A percentile compares a stretch with the other conserved stretches of the same genome.
phyloP scores from a whole-genome alignment of 2,888 invertebrate species.

The Tigriopus californicus region DNA sequence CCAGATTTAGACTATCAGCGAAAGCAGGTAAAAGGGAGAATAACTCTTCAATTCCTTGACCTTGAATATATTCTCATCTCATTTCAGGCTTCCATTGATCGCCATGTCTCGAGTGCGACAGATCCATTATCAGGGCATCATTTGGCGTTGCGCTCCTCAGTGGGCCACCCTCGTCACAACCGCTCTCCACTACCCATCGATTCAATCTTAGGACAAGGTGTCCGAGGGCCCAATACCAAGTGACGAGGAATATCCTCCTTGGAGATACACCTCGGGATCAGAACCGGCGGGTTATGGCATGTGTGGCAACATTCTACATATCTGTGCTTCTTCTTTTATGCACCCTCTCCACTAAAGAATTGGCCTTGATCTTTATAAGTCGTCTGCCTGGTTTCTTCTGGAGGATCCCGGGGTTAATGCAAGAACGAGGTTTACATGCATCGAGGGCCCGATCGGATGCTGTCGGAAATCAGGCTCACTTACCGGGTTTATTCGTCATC shows the following conservation, averaged over 20 bases:
- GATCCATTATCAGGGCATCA: constrained; percentile 69
- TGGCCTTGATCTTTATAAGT: constrained; percentile 55
- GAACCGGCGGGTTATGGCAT: constrained; percentile 96
- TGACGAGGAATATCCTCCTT: constrained; percentile 70
- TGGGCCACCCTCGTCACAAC: constrained; percentile 81
- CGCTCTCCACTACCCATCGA: constrained; percentile 77
- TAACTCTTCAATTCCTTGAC: too few species aligned
- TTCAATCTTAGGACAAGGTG: constrained; percentile 80
- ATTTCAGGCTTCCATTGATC: constrained; percentile 47
- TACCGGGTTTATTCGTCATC: constrained; percentile 65
- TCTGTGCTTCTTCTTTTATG: constrained; percentile 82
- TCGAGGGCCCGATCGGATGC: constrained; percentile 37
- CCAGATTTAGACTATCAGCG: constrained; percentile 72
- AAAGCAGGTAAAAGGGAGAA: constrained; percentile 38
- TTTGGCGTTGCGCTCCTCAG: constrained; percentile 96
- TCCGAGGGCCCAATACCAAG: constrained; percentile 87
- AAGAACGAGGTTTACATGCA: constrained; percentile 27
- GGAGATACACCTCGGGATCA: constrained; percentile 88
- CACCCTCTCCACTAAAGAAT: constrained; percentile 84
- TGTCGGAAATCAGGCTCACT: constrained; percentile 74
- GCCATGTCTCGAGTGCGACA: constrained; percentile 76
- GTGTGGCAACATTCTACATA: constrained; percentile 99
- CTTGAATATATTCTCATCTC: background rate
- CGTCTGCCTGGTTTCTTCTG: constrained; percentile 26
- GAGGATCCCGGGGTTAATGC: constrained; percentile 14